A percentile compares a stretch with the other conserved stretches of the same genome.
phyloP scores from a whole-genome alignment of 2,797 vertebrate genomes.

The Pseudochaenichthys georgianus region DNA sequence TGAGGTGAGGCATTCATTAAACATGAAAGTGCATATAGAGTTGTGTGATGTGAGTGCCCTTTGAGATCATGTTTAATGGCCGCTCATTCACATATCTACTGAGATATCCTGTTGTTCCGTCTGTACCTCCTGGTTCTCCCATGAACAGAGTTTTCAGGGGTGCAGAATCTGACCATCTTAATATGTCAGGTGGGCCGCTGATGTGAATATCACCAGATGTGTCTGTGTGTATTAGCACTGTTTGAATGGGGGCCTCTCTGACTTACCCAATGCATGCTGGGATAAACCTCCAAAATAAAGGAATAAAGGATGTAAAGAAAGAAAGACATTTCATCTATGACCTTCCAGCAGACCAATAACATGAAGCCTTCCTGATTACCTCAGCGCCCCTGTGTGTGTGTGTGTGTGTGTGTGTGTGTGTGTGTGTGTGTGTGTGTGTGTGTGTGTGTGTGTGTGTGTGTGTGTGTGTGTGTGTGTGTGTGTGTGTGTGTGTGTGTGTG shows the following conservation, averaged over 20 bases:
- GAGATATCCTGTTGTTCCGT: no score
- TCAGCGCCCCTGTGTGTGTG: constrained; percentile 63
- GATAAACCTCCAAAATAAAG: not conserved
- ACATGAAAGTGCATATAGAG: not conserved
- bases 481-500: constrained; percentile 41
- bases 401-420: not conserved
- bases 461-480: no score
- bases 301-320: constrained; percentile 1
- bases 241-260: constrained; percentile 17
- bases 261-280: constrained; percentile 20
- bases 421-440: no score
- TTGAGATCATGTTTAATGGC: not conserved
- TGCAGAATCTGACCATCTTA: constrained; percentile 21
- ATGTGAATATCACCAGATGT: constrained; percentile 23
- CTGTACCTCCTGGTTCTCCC: no score
- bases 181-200: constrained; percentile 17
- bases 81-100: not conserved
- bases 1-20: not conserved
- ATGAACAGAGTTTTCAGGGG: no score
- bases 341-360: constrained; percentile 47
- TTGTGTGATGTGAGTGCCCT: not conserved
- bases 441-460: no score
- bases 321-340: constrained; percentile 9
- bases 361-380: constrained; percentile 53
- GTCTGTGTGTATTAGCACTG: constrained; percentile 9